These are phyloP conservation scores for Macrotis lagotis DNA, from an alignment of 2,113 vertebrate species.

Conservation along the genomic window DNA sequence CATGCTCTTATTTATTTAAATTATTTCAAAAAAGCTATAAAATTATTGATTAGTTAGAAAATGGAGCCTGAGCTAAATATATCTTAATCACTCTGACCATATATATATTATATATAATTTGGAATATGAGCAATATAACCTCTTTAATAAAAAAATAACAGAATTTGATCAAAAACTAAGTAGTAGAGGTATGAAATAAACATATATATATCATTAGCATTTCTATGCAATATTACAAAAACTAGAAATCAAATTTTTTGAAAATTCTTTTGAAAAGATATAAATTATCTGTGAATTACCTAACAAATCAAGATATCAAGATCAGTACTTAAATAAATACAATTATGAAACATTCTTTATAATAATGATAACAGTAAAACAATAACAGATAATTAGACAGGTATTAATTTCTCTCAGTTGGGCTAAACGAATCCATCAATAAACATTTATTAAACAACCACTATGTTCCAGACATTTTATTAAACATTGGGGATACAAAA, in stretches of 20 bases:
- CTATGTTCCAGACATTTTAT: background rate
- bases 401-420: background rate
- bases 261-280: background rate
- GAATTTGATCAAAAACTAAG: conserved; percentile 20
- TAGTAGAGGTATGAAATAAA: background rate
- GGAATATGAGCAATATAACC: conserved; percentile 39
- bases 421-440: background rate
- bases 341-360: background rate
- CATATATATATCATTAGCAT: background rate
- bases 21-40: conserved; percentile 33
- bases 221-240: background rate
- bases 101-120: background rate
- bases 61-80: background rate
- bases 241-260: background rate
- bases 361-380: background rate
- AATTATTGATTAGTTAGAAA: conserved; percentile 37
- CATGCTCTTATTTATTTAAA: conserved; percentile 16
- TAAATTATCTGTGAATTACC: background rate
- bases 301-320: background rate
- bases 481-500: background rate
- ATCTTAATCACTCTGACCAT: conserved; percentile 13
- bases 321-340: background rate
- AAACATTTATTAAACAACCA: background rate
- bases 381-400: background rate
- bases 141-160: conserved; percentile 27